These are phyloP conservation scores for Dasyprocta punctata DNA, from an alignment of 2,113 vertebrate species.

Conservation along the genomic window DNA sequence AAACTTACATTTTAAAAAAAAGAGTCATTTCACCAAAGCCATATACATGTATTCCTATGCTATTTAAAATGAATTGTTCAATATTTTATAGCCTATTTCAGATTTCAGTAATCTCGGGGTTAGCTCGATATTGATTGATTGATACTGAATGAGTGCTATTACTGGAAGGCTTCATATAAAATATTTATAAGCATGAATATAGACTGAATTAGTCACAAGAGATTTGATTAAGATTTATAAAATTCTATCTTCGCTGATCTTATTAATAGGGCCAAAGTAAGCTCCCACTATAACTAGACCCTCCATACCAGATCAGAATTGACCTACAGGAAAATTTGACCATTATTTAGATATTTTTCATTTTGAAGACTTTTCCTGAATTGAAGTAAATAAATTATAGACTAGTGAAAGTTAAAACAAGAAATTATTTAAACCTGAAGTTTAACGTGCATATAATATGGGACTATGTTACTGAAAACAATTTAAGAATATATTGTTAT, in stretches of 20 bases:
- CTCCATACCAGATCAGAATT: background rate
- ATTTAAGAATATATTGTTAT: background rate
- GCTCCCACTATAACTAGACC: background rate
- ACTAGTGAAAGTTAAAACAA: conserved; percentile 4
- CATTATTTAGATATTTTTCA: background rate
- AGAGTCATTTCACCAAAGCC: conserved; percentile 46
- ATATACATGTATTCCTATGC: conserved; percentile 52
- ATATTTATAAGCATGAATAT: conserved; percentile 59
- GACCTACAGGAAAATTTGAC: background rate
- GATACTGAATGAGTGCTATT: conserved; percentile 37
- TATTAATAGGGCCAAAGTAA: conserved; percentile 2
- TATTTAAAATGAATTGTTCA: conserved; percentile 65
- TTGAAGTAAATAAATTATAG: conserved; percentile 34
- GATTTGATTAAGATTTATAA: conserved; percentile 52
- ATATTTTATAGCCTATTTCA: conserved; percentile 61
- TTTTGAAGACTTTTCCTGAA: conserved; percentile 27
- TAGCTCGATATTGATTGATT: conserved; percentile 62
- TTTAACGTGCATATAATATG: background rate
- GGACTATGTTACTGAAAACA: conserved; percentile 9
- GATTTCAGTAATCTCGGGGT: conserved; percentile 59
- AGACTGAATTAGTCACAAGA: conserved; percentile 39
- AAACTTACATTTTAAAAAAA: conserved; percentile 48
- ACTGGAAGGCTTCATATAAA: conserved; percentile 53
- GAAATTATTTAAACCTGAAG: conserved; percentile 13
- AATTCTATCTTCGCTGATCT: conserved; percentile 50